Conservation (phyloP, 2,888 invertebrate genomes). For the Fragum fragum region DNA sequence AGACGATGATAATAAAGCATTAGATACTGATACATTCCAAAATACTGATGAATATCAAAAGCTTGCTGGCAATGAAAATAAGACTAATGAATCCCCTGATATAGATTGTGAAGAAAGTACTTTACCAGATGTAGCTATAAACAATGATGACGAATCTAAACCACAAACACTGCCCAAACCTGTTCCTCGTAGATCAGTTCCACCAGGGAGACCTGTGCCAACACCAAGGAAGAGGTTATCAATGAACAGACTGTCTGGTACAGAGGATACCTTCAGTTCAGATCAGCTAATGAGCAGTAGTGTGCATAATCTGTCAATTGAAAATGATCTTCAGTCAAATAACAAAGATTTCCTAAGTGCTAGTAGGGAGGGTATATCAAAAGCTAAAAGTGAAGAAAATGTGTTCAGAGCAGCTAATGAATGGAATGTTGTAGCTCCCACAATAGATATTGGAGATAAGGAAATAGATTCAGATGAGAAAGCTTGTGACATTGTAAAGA, state of each 20-base stretch:
- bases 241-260: conserved; percentile 55
- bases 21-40: conserved; percentile 19
- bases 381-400: conserved; percentile 43
- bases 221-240: conserved; percentile 65
- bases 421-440: conserved; percentile 13
- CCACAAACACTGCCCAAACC: conserved; percentile 37
- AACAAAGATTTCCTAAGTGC: conserved; percentile 2
- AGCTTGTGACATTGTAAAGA: not conserved
- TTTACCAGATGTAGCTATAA: not conserved
- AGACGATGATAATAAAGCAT: not conserved
- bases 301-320: conserved; percentile 36
- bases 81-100: not conserved
- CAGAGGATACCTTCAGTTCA: conserved; percentile 42
- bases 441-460: conserved; percentile 19
- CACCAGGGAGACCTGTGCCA: conserved; percentile 55
- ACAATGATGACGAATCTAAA: not conserved
- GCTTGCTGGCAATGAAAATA: not conserved
- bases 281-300: conserved; percentile 29
- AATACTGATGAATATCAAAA: not conserved
- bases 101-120: not conserved
- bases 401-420: conserved; percentile 6
- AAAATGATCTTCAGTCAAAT: not conserved
- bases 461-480: not conserved
- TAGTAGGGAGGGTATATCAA: conserved; percentile 16
- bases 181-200: conserved; percentile 53